phyloP scores from a whole-genome alignment of 2,113 vertebrate species.

The Nothobranchius kuhntae region DNA sequence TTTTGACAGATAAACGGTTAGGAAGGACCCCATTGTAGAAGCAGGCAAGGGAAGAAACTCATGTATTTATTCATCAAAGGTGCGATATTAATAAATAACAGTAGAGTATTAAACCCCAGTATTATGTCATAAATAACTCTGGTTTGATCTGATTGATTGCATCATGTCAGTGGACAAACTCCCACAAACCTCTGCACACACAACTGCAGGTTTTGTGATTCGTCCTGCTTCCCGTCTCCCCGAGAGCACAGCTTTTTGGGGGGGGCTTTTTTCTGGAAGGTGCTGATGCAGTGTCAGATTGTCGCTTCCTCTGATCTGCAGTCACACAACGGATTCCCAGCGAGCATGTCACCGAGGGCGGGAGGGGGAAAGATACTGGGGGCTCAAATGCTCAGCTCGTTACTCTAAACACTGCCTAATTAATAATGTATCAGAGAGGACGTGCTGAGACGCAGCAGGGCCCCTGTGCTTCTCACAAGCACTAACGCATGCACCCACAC shows the following conservation, averaged over 20 bases:
- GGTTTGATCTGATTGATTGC: neutral
- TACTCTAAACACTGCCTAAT: constrained; percentile 80
- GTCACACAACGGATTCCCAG: constrained; percentile 68
- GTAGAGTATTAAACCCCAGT: too few species aligned
- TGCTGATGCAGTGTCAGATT: constrained; percentile 61
- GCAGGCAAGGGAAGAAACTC: too few species aligned
- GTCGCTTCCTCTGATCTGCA: constrained; percentile 70
- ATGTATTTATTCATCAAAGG: too few species aligned
- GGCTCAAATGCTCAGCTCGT: constrained; percentile 75
- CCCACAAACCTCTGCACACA: constrained; percentile 4
- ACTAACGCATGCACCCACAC: constrained; percentile 39
- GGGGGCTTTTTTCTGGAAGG: constrained; percentile 46
- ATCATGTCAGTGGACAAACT: constrained; percentile 20
- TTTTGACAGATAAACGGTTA: too few species aligned
- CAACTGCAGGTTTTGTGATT: constrained; percentile 35
- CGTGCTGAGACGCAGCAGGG: constrained; percentile 63
- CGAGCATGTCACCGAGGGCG: constrained; percentile 65
- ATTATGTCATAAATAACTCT: neutral
- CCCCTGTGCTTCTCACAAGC: constrained; percentile 65
- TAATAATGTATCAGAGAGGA: constrained; percentile 81
- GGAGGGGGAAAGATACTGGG: constrained; percentile 42
- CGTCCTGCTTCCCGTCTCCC: constrained; percentile 54
- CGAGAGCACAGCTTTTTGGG: constrained; percentile 38
- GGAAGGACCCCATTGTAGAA: too few species aligned
- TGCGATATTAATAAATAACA: too few species aligned